These are phyloP conservation scores for Menura novaehollandiae DNA, from an alignment of 2,113 vertebrate species.

Conservation along the genomic window DNA sequence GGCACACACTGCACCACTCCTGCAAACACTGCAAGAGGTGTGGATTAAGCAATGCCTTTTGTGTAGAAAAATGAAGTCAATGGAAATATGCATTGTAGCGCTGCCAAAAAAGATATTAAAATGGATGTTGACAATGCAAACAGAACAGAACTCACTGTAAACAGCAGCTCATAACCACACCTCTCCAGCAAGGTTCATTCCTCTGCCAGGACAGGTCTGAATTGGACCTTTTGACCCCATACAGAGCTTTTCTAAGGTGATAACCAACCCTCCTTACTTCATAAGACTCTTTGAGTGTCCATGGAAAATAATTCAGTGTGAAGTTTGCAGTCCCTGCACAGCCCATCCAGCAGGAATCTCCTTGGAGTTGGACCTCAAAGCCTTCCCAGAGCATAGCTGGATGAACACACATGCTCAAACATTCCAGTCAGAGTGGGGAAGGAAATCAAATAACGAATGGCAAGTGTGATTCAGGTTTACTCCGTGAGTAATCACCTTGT, in stretches of 20 bases:
- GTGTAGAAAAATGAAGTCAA: not conserved
- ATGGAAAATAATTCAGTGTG: not conserved
- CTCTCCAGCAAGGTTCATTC: not conserved
- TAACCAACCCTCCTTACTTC: accelerated
- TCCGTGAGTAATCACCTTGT: not conserved
- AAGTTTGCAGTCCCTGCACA: not conserved
- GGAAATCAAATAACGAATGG: not conserved
- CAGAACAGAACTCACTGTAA: not conserved
- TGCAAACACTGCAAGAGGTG: not conserved
- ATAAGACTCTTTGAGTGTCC: no score
- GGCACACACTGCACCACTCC: not conserved
- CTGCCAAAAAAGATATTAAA: not conserved
- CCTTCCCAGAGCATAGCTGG: not conserved
- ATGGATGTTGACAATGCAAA: not conserved
- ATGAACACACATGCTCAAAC: not conserved
- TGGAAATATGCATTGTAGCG: not conserved
- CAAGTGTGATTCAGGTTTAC: not conserved
- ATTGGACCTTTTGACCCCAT: not conserved
- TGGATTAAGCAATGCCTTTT: not conserved
- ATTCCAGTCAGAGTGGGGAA: not conserved
- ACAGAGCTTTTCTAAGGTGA: not conserved
- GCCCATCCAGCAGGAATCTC: not conserved
- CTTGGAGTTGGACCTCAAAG: not conserved
- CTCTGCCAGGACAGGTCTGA: not conserved
- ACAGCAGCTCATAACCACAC: not conserved